Evolutionary conservation across 2,797 vertebrate genomes (phyloP), one percentile per base, ranked within the genome.

Genomic region (Semaprochilodus insignis): DNA sequence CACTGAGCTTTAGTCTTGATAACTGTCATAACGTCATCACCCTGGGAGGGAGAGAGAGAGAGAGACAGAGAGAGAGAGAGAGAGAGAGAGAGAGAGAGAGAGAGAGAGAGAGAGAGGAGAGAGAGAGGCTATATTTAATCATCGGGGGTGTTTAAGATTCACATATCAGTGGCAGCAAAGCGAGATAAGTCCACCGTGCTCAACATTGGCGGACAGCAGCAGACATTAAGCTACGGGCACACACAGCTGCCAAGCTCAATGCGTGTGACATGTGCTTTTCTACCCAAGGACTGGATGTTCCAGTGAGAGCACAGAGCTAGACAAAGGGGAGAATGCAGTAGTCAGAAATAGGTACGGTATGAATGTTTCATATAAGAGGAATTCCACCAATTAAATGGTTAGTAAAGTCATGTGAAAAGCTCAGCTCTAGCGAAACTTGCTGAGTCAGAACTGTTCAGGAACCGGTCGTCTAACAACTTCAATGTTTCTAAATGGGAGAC

Each of bases 1-100:
- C 98, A 99, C 91, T 99, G 98, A 72, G 97, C 97, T 93, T 99
- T 99, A 59, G 97, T 97, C 92, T 99, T 99, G 93, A 99, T 97
- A 89, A 99, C 98, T 3, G 97, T 99, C 91, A 99, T 95, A 59
- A 99, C 97, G 78, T 97, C 97, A 87, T 99, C 97, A 15, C 97
- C 97, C 97, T 99, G 91, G 1, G 52, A 87, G 89, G 34, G 79
- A 83, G 80, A 66, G 15, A 91, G 83, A 88, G 88, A 73, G 74
- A 88, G 21, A 91, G 27, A 48, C 16, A 69, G 74, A 21, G 36
- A 84, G 34, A 65, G 40, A 55, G 34, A 65, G 59, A 34, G 27
- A n/a, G n/a, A 65, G 66, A 65, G n/a, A 44, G 40, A 74, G 19
- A 86, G 13, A 23, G 71, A 81, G 19, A 69, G 74, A 21, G 36